Conservation (phyloP, 35 echinoderm and acorn worm species). For the Heliocidaris tuberculata region DNA sequence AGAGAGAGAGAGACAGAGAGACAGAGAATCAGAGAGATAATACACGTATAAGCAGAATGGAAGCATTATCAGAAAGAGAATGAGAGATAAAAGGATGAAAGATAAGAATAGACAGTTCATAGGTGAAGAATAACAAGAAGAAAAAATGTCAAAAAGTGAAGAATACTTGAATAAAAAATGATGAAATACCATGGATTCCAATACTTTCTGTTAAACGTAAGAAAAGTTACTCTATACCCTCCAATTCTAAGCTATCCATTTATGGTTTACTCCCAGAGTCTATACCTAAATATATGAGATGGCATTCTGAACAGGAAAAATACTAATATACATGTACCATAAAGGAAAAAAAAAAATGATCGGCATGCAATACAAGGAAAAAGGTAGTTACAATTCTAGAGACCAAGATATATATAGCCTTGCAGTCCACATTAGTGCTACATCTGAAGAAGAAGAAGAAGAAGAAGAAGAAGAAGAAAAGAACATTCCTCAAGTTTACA, state of each 20-base stretch:
- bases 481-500: slow-evolving; percentile 14
- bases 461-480: background rate
- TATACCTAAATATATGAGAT: background rate
- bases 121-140: no score
- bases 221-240: no score
- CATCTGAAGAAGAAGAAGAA: background rate
- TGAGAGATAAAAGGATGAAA: background rate
- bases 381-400: background rate
- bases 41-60: background rate
- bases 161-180: no score
- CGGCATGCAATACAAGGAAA: slow-evolving; percentile 16
- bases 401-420: slow-evolving; percentile 22
- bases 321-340: background rate
- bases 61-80: background rate
- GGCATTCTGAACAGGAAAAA: background rate
- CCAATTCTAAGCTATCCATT: background rate
- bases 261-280: background rate
- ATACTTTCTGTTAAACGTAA: no score
- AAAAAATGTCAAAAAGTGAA: no score
- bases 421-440: slow-evolving; percentile 30
- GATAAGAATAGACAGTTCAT: background rate
- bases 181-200: no score
- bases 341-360: background rate
- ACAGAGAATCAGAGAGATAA: background rate
- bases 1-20: background rate